Evolutionary conservation across 2,888 invertebrate genomes (phyloP).

Genomic region (Tromatobia lineatoria): DNA sequence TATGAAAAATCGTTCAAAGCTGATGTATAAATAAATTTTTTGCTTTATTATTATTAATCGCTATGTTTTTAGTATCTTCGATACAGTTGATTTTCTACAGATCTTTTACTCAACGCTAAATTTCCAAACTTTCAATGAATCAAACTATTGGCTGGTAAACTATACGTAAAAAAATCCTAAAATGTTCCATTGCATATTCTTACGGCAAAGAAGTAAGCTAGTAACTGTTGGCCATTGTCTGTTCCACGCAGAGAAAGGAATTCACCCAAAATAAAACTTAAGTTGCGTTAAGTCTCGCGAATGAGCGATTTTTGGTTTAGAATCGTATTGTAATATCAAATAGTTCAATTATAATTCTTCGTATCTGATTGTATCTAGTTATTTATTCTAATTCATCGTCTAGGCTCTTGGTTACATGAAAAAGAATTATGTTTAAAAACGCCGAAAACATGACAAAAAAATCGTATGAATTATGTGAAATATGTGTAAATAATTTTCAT

Average conservation of each 20-base stretch:
- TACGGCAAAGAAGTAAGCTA: constrained; percentile 72
- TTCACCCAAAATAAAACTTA: neutral
- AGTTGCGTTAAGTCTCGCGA: constrained; percentile 4
- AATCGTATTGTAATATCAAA: constrained; percentile 29
- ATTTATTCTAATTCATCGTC: constrained; percentile 76
- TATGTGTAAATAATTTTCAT: constrained; percentile 80
- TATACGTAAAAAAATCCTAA: constrained; percentile 36
- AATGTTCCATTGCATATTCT: constrained; percentile 76
- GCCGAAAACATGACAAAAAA: constrained; percentile 23
- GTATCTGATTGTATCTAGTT: constrained; percentile 75
- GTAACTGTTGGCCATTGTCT: constrained; percentile 68
- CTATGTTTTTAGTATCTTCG: too few relatives aligned
- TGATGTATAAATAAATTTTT: too few relatives aligned
- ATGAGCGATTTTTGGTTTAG: neutral
- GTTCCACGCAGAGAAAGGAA: constrained; percentile 32
- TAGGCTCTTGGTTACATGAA: constrained; percentile 75
- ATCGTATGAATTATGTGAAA: constrained; percentile 71
- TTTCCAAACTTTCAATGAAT: too few relatives aligned
- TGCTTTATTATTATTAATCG: too few relatives aligned
- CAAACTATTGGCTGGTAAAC: too few relatives aligned
- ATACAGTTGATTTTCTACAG: too few relatives aligned
- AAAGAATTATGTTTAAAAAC: constrained; percentile 61
- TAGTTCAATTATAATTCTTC: constrained; percentile 72
- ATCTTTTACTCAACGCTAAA: too few relatives aligned
- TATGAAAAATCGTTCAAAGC: too few relatives aligned